phyloP scores from a whole-genome alignment of 2,888 invertebrate genomes.

The Carabus problematicus region DNA sequence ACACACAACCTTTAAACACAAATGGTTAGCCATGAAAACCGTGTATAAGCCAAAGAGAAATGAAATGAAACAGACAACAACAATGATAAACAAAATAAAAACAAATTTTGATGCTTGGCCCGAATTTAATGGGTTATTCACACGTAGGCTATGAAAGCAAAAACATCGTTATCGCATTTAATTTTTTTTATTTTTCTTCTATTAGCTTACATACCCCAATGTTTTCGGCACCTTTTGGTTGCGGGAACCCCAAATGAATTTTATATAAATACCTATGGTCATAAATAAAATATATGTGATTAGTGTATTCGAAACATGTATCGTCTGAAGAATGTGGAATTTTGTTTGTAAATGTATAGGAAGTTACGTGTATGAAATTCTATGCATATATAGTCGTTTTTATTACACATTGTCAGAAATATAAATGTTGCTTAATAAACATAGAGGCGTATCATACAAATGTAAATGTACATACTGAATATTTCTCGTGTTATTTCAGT shows the following conservation, averaged over 20 bases:
- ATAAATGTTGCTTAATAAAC: background rate
- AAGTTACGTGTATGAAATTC: too few species aligned
- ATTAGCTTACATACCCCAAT: slow-evolving; percentile 29
- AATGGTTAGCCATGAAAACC: background rate
- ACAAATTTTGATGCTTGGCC: background rate
- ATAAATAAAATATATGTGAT: slow-evolving; percentile 22
- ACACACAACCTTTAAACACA: slow-evolving; percentile 15
- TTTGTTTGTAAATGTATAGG: too few species aligned
- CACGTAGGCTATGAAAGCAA: slow-evolving; percentile 4
- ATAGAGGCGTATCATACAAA: background rate
- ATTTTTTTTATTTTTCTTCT: background rate
- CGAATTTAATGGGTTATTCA: slow-evolving; percentile 11
- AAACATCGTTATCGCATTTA: background rate
- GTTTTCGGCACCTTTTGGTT: slow-evolving; percentile 4
- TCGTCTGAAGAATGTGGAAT: too few species aligned
- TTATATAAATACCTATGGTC: slow-evolving; percentile 38
- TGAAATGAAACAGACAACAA: background rate
- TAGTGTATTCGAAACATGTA: background rate
- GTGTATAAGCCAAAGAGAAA: background rate
- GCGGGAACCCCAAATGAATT: slow-evolving; percentile 25
- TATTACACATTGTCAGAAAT: background rate
- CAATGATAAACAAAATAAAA: slow-evolving; percentile 6
- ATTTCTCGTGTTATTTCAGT: too few species aligned
- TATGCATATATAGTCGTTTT: background rate
- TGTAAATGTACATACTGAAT: too few species aligned